phyloP scores from a whole-genome alignment of 2,888 invertebrate species.

The Artemia sp. region DNA sequence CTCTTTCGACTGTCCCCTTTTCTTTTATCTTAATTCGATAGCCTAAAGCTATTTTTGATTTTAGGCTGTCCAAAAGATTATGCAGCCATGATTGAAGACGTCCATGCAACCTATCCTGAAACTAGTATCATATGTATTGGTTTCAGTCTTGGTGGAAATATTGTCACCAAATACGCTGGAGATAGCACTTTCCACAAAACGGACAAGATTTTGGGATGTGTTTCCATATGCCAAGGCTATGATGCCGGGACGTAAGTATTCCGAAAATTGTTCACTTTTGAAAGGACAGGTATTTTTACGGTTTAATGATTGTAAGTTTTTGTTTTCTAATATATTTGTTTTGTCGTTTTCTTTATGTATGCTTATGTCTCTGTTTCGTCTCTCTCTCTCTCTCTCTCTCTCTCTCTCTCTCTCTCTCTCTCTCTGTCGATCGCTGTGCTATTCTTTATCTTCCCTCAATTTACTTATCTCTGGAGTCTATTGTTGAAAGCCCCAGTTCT shows the following conservation, averaged over 20 bases:
- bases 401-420: no score
- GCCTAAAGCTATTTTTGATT: constrained; percentile 23
- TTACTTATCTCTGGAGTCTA: no score
- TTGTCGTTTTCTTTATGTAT: no score
- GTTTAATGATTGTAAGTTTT: no score
- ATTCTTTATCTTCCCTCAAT: no score
- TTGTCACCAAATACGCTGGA: constrained; percentile 80
- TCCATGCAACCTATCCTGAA: constrained; percentile 52
- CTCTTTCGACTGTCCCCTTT: not conserved
- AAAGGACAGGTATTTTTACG: no score
- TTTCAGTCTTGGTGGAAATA: constrained; percentile 82
- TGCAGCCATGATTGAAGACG: constrained; percentile 57
- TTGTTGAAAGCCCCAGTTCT: no score
- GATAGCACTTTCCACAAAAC: constrained; percentile 48
- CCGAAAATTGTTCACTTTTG: no score
- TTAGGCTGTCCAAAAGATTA: constrained; percentile 77
- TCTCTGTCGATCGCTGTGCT: no score
- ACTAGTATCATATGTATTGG: constrained; percentile 68
- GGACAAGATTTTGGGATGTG: constrained; percentile 59
- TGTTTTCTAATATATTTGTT: no score
- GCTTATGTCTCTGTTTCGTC: no score
- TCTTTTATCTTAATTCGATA: not conserved
- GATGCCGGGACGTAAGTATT: constrained; percentile 65
- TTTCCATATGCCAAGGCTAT: constrained; percentile 88
- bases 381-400: no score